Evolutionary conservation across 2,797 vertebrate species (phyloP).

Genomic region (Podargus strigoides): DNA sequence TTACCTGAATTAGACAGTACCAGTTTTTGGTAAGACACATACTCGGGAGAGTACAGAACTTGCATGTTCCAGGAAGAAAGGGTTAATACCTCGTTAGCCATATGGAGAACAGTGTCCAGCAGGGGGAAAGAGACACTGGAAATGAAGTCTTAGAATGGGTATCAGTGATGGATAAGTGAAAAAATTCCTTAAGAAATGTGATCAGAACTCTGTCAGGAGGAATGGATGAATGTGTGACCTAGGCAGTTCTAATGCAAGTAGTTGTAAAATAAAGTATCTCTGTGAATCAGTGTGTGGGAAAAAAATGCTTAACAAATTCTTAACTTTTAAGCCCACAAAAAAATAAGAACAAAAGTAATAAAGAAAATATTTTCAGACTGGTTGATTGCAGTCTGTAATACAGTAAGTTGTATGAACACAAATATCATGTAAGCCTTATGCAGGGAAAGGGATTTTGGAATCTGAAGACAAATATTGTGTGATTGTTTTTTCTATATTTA

Average conservation of each 20-base stretch:
- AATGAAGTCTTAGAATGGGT: background rate
- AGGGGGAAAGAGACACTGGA: background rate
- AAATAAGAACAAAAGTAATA: background rate
- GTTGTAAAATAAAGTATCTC: background rate
- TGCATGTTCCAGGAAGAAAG: background rate
- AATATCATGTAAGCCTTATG: background rate
- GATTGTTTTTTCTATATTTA: background rate
- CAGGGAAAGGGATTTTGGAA: background rate
- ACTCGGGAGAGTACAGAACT: constrained; percentile 13
- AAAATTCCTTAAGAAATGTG: background rate
- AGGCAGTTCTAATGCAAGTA: background rate
- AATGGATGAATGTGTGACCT: background rate
- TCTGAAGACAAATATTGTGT: background rate
- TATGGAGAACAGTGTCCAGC: background rate
- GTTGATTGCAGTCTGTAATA: background rate
- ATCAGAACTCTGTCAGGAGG: background rate
- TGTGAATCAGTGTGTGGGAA: background rate
- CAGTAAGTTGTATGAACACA: background rate
- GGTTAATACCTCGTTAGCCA: background rate
- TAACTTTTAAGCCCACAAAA: background rate
- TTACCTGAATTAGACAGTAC: constrained; percentile 26
- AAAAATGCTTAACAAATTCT: no score
- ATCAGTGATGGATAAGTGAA: background rate
- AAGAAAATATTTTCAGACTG: background rate
- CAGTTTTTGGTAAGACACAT: background rate